Conservation (phyloP, 92 coral and sea anemone species). For the Scolanthus callimorphus region DNA sequence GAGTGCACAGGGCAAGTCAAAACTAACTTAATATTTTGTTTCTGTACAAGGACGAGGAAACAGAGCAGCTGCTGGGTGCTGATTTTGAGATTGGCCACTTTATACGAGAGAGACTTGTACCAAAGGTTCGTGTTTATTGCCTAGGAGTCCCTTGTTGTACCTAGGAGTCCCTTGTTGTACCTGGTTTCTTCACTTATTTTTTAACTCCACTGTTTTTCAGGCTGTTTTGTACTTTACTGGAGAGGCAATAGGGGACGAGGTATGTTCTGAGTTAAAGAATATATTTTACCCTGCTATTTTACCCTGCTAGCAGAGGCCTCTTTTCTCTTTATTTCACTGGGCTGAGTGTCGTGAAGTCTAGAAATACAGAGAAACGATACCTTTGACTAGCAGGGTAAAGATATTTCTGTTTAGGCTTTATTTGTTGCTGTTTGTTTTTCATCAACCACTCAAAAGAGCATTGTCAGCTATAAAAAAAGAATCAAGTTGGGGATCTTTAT, state of each 20-base stretch:
- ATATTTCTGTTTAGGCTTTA: too few species aligned
- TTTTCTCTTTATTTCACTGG: neutral
- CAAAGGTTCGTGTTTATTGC: constrained; percentile 56
- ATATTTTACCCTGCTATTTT: too few species aligned
- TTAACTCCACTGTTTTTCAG: constrained; percentile 26
- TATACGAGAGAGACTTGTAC: constrained; percentile 88
- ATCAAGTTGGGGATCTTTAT: neutral
- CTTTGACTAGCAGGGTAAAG: too few species aligned
- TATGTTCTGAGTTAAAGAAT: constrained; percentile 6
- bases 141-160: neutral
- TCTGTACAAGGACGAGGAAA: constrained; percentile 78
- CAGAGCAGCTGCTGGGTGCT: constrained; percentile 77
- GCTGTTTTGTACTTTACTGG: constrained; percentile 95
- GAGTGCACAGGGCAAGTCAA: neutral
- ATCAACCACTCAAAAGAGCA: too few species aligned
- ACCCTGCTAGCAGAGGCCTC: neutral
- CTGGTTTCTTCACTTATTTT: neutral
- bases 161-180: neutral
- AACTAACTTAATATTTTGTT: neutral
- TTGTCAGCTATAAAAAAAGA: neutral
- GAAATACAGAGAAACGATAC: too few species aligned
- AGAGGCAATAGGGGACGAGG: constrained; percentile 94
- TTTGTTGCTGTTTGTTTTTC: too few species aligned
- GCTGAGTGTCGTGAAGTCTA: too few species aligned
- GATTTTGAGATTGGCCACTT: constrained; percentile 99